Evolutionary conservation across 2,888 invertebrate species (phyloP).

Genomic region (Sthenelais limicola): DNA sequence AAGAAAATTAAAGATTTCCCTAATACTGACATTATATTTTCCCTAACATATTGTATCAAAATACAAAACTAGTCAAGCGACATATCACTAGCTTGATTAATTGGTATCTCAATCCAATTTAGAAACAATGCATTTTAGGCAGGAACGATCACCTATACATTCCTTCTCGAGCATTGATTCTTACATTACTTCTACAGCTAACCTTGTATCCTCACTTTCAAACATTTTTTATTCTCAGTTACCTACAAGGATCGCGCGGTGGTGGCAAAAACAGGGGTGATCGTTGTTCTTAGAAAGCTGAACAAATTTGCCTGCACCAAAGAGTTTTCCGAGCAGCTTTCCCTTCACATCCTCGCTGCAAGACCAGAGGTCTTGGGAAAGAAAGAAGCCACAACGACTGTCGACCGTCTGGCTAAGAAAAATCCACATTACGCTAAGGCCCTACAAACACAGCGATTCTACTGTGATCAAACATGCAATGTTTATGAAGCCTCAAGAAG

Average conservation of each 20-base stretch:
- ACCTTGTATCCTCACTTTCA: too few relatives aligned
- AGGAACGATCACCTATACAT: too few relatives aligned
- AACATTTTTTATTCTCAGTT: neutral
- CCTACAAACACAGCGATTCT: slow-evolving; percentile 26
- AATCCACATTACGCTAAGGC: neutral
- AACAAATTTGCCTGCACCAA: slow-evolving; percentile 22
- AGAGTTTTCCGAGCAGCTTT: slow-evolving; percentile 36
- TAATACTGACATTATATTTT: too few relatives aligned
- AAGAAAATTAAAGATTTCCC: too few relatives aligned
- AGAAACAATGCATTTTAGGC: too few relatives aligned
- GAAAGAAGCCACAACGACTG: neutral
- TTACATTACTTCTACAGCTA: too few relatives aligned
- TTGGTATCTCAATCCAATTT: too few relatives aligned
- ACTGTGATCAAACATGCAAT: slow-evolving; percentile 27
- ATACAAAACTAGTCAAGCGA: too few relatives aligned
- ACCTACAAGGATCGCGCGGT: neutral
- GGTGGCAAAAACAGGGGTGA: slow-evolving; percentile 8
- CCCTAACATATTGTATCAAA: too few relatives aligned
- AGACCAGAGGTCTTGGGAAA: slow-evolving; percentile 21
- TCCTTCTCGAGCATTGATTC: too few relatives aligned
- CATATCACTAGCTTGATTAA: too few relatives aligned
- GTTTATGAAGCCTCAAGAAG: slow-evolving; percentile 24
- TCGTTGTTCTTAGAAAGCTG: slow-evolving; percentile 18
- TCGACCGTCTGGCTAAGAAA: neutral
- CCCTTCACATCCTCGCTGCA: slow-evolving; percentile 10